Conservation (phyloP, 2,797 vertebrate species). For the Rhynchonycteris naso region DNA sequence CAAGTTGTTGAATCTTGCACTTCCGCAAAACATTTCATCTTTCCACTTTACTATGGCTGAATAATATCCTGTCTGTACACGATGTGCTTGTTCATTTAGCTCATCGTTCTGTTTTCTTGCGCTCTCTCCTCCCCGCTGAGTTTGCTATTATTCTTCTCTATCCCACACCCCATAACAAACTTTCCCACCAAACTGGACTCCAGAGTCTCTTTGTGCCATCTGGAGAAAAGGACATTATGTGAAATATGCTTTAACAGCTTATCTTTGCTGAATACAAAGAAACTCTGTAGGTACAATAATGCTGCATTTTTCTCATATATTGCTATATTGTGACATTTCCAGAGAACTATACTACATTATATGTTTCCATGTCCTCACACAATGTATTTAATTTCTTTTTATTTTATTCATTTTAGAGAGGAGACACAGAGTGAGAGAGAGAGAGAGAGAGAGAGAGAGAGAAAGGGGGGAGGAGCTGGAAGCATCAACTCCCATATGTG, state of each 20-base stretch:
- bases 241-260: background rate
- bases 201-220: background rate
- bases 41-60: background rate
- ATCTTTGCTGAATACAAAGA: conserved; percentile 7
- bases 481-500: no score
- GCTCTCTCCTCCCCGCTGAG: background rate
- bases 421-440: no score
- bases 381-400: background rate
- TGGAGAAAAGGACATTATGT: background rate
- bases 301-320: background rate
- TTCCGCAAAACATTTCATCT: conserved; percentile 42
- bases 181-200: background rate
- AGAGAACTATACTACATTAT: background rate
- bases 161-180: background rate
- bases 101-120: conserved; percentile 24
- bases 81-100: background rate
- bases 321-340: background rate
- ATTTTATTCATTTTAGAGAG: no score
- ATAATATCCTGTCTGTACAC: background rate
- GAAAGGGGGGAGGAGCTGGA: no score
- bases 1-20: conserved; percentile 69
- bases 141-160: conserved; percentile 3
- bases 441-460: no score
- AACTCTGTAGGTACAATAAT: background rate
- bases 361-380: background rate